Conservation (phyloP, 2,113 vertebrate species). For the Eretmochelys imbricata region DNA sequence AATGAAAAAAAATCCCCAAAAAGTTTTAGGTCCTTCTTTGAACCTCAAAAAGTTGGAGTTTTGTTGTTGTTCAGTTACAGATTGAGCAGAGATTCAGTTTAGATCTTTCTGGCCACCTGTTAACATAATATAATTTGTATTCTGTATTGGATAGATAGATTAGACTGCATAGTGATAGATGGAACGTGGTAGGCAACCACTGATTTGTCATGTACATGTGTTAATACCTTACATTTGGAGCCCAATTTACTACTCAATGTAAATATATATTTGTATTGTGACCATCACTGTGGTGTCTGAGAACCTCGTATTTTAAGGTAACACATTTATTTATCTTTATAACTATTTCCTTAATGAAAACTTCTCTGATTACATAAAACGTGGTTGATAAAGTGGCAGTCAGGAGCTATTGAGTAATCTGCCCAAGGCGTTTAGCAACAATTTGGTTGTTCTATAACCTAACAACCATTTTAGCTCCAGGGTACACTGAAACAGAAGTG, state of each 20-base stretch:
- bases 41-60: neutral
- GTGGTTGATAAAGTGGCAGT: slow-evolving; percentile 53
- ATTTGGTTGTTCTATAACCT: slow-evolving; percentile 78
- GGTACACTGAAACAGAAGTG: slow-evolving; percentile 70
- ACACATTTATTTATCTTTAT: neutral
- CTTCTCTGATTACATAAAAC: slow-evolving; percentile 40
- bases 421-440: slow-evolving; percentile 65
- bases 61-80: neutral
- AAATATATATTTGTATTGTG: neutral
- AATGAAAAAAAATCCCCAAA: neutral
- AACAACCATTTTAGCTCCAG: slow-evolving; percentile 70
- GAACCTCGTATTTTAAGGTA: neutral
- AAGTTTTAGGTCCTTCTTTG: neutral
- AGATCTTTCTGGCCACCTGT: neutral
- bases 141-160: neutral
- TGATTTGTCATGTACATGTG: neutral
- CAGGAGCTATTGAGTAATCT: slow-evolving; percentile 65
- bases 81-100: neutral
- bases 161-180: neutral
- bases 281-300: neutral
- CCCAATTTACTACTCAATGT: neutral
- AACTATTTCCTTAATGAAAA: neutral
- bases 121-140: neutral
- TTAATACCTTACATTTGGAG: neutral
- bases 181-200: neutral